These are phyloP conservation scores for Gila robusta DNA, from an alignment of 2,797 vertebrate species.

Conservation along the genomic window DNA sequence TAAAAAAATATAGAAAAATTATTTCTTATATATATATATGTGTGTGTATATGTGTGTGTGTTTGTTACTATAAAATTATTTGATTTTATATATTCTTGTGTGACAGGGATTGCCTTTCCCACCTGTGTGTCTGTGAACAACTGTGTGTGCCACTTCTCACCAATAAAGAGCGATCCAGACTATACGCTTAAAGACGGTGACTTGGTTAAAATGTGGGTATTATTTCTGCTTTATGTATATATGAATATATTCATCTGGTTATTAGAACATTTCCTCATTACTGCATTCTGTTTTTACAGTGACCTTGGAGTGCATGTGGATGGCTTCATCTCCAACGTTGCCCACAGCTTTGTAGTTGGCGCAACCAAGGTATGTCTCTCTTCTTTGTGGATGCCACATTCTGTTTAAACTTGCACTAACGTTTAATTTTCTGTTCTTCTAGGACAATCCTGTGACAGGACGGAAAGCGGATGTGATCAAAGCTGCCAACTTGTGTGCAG, in stretches of 20 bases:
- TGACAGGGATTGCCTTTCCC: conserved; percentile 93
- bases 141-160: conserved; percentile 97
- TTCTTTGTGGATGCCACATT: conserved; percentile 6
- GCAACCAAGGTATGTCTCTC: conserved; percentile 85
- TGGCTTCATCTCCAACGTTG: conserved; percentile 96
- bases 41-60: no score
- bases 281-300: conserved; percentile 72
- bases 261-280: background rate
- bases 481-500: conserved; percentile 94
- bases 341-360: conserved; percentile 91
- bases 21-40: no score
- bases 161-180: conserved; percentile 95
- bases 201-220: conserved; percentile 93
- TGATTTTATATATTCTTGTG: conserved; percentile 50
- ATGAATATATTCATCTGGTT: background rate
- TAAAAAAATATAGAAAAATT: no score
- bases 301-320: conserved; percentile 97
- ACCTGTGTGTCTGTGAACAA: conserved; percentile 98
- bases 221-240: conserved; percentile 19
- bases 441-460: conserved; percentile 90
- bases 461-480: conserved; percentile 94
- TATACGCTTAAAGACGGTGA: conserved; percentile 92
- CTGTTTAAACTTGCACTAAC: background rate
- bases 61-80: no score
- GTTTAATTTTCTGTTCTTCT: background rate